A percentile compares a stretch with the other conserved stretches of the same genome.
phyloP scores from a whole-genome alignment of 2,797 vertebrate species.

The Denticeps clupeoides region DNA sequence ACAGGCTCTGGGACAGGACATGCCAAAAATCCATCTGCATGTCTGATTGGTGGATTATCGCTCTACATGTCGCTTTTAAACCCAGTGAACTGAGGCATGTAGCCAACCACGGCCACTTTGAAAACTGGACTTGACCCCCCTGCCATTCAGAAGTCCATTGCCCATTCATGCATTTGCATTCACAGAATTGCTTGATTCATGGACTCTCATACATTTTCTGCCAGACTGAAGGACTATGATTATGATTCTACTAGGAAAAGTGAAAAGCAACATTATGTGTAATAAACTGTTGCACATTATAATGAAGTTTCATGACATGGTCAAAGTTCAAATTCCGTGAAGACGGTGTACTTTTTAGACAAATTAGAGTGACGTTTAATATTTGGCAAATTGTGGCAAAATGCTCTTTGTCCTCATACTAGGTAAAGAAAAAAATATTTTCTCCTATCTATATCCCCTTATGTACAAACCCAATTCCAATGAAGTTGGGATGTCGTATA shows the following conservation, averaged over 20 bases:
- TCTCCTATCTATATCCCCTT: too few relatives aligned
- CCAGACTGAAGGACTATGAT: constrained; percentile 31
- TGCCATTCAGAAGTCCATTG: background rate
- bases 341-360: too few relatives aligned
- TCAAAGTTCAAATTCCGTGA: too few relatives aligned
- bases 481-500: too few relatives aligned
- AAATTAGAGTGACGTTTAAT: too few relatives aligned
- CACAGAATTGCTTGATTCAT: constrained; percentile 3
- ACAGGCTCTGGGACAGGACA: constrained; percentile 16
- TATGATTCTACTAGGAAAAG: constrained; percentile 51
- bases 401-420: background rate
- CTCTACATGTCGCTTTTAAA: constrained; percentile 24
- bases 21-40: constrained; percentile 19
- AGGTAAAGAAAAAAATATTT: background rate
- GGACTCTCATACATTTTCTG: too few relatives aligned
- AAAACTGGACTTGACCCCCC: background rate
- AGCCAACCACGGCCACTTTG: background rate
- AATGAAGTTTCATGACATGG: too few relatives aligned
- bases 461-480: too few relatives aligned
- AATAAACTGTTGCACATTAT: constrained; percentile 9
- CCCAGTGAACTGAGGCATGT: constrained; percentile 30
- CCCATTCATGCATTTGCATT: constrained; percentile 1
- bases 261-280: constrained; percentile 50
- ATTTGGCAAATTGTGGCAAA: too few relatives aligned
- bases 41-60: constrained; percentile 20